These are phyloP conservation scores for Agelastica alni DNA, from an alignment of 2,888 invertebrate species.

Conservation along the genomic window DNA sequence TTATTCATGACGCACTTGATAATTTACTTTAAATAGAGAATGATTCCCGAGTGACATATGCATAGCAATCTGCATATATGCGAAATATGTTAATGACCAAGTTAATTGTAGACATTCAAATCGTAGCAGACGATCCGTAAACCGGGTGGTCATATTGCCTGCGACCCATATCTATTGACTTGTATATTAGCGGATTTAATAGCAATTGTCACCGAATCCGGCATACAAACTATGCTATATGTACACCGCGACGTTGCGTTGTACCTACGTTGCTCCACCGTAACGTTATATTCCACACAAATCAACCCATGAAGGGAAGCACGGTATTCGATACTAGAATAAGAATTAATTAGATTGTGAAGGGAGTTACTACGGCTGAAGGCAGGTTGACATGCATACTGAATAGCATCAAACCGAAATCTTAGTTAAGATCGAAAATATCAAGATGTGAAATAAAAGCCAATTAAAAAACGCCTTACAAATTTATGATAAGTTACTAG, in stretches of 20 bases:
- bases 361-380: conserved; percentile 12
- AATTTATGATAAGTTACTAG: no score
- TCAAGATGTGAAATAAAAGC: no score
- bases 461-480: no score
- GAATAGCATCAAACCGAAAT: no score
- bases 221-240: conserved; percentile 34
- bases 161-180: conserved; percentile 48
- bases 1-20: no score
- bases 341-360: conserved; percentile 28
- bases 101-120: conserved; percentile 50
- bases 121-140: conserved; percentile 10
- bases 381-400: conserved; percentile 2
- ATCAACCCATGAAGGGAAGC: conserved; percentile 36
- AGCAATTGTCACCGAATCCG: conserved; percentile 40
- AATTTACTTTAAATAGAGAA: no score
- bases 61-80: conserved; percentile 47
- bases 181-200: conserved; percentile 49
- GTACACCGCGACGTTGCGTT: not conserved
- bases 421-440: no score
- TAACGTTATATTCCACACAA: conserved; percentile 34
- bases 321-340: conserved; percentile 31
- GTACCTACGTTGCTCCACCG: conserved; percentile 13
- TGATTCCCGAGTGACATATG: conserved; percentile 30
- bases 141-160: conserved; percentile 40
- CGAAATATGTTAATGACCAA: conserved; percentile 51